Base-by-base conservation (phyloP, 2,797 vertebrate genomes). In the Micrastur ruficollis region DNA sequence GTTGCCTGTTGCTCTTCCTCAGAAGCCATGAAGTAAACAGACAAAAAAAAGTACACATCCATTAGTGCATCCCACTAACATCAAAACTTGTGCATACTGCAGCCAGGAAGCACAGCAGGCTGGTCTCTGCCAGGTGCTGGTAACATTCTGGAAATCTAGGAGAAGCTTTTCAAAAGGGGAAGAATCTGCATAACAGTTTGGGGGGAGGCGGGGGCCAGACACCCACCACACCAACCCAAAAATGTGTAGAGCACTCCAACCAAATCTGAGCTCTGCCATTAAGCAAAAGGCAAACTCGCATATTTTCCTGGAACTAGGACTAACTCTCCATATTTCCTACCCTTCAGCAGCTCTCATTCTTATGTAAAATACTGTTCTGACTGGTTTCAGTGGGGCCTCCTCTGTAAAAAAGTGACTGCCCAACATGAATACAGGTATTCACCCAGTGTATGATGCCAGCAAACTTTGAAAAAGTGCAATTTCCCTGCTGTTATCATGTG, bases 1-100 rank as follows among this genome's bases (percentile, higher is more conserved):
- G 10, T 17, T 73, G 2, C 27, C 66, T 80, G 12, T 14, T 66
- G 14, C 19, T 71, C 17, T 61, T 85, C 31, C 16, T 42, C 31
- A 63, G 6, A 56, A 93, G 25, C 50, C 47, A 31, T 17, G 6
- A 61, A 50, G 31, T 29, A 72, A 95, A 46, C 8, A 52, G 0
- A 0, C 29, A 14, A 11, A 66, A 61, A 72, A 62, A 38, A 67
- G 0, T 12, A 29, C 2, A 3, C 4, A 34, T 16, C 20, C 11
- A 23, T 36, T 61, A 58, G 32, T 42, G 22, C 27, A 49, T 55
- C 23, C 21, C 27, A 26, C 62, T 81, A 71, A 63, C 15, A 46
- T 8, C 6, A 61, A 63, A 44, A 14, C 8, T 38, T 38, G 5
- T 12, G 16, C 27, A 2, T 9, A 7, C 19, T 63, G n/a, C 17